Conservation (phyloP, 2,888 invertebrate species). For the Amphimallon solstitiale region DNA sequence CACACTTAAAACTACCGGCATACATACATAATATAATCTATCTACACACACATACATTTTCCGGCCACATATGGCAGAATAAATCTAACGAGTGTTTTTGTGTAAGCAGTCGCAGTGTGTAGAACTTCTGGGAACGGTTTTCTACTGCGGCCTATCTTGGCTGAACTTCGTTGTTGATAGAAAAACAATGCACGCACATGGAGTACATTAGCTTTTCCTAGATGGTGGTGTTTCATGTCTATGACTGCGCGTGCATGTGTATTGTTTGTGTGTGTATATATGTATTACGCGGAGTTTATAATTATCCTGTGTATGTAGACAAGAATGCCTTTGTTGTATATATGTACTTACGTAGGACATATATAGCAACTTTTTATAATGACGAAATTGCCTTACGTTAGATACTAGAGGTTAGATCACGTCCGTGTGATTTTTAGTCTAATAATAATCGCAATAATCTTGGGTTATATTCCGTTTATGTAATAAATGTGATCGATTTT, state of each 20-base stretch:
- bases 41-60: background rate
- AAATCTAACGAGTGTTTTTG: slow-evolving; percentile 45
- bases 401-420: no score
- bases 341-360: no score
- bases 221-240: slow-evolving; percentile 10
- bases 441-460: no score
- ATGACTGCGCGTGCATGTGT: background rate
- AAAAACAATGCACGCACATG: slow-evolving; percentile 41
- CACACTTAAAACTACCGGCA: no score
- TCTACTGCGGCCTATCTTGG: slow-evolving; percentile 37
- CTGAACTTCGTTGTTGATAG: slow-evolving; percentile 38
- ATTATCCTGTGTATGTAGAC: background rate
- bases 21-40: no score
- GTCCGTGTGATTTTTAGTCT: no score
- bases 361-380: no score
- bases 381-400: no score
- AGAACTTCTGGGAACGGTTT: slow-evolving; percentile 17
- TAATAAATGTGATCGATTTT: no score
- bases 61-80: slow-evolving; percentile 44
- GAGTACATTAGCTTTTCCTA: slow-evolving; percentile 23
- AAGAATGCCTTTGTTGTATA: no score
- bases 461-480: no score
- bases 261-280: background rate
- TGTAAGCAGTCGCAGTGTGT: slow-evolving; percentile 15
- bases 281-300: slow-evolving; percentile 5